phyloP scores from a whole-genome alignment of 2,113 vertebrate species.

The Cyphomyrus plagiostoma region DNA sequence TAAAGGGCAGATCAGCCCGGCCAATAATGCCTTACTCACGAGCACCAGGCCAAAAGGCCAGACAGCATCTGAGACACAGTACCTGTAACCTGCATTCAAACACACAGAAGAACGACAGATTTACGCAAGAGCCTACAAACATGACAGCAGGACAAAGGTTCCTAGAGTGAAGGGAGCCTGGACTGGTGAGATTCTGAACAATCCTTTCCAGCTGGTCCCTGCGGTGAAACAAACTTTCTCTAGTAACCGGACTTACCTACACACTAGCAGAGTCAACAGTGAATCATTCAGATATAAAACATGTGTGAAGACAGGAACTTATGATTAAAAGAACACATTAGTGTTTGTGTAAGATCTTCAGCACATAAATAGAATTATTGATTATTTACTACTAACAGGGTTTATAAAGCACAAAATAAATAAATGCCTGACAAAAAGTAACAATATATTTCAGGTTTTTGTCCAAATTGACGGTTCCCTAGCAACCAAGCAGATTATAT shows the following conservation, averaged over 20 bases:
- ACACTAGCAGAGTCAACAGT: background rate
- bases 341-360: background rate
- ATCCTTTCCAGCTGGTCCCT: background rate
- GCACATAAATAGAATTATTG: background rate
- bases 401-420: background rate
- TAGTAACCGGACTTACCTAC: background rate
- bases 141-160: background rate
- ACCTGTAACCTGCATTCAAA: background rate
- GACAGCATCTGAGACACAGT: background rate
- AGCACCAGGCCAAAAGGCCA: background rate
- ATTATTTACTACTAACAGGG: background rate
- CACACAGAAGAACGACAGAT: background rate
- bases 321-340: background rate
- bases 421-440: background rate
- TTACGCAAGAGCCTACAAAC: background rate
- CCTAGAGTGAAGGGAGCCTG: background rate
- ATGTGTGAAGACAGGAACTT: background rate
- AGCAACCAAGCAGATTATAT: background rate
- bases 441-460: background rate
- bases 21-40: background rate
- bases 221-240: background rate
- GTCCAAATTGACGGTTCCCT: background rate
- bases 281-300: background rate
- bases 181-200: background rate
- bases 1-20: background rate